Conservation (phyloP, 2,113 vertebrate species). For the Piaya cayana region DNA sequence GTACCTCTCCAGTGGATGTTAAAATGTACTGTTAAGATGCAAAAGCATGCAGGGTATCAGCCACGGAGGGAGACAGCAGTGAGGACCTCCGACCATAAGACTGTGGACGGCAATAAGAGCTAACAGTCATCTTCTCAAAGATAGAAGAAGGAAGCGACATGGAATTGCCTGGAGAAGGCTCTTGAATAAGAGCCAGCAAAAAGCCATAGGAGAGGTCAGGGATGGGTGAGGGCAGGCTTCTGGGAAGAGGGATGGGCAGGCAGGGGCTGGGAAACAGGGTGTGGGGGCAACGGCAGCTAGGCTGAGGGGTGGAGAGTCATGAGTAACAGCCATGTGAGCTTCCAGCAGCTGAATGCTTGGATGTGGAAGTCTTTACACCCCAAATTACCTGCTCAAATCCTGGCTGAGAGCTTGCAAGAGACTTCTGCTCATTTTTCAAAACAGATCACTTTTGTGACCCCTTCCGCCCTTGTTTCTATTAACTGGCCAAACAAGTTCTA, state of each 20-base stretch:
- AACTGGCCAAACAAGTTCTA: not conserved
- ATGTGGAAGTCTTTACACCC: not conserved
- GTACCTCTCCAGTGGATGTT: not conserved
- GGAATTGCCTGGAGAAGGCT: not conserved
- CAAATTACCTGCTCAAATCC: not conserved
- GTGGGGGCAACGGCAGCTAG: not conserved
- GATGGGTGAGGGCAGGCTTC: not conserved
- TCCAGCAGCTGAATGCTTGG: not conserved
- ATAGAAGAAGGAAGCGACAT: not conserved
- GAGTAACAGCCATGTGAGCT: not conserved
- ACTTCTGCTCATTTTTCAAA: not conserved
- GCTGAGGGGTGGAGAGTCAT: not conserved
- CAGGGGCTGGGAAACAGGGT: not conserved
- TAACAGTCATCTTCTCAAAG: not conserved
- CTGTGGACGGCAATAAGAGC: not conserved
- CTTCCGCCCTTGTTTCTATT: not conserved
- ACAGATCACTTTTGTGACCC: not conserved
- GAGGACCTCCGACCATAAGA: not conserved
- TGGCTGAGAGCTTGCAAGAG: not conserved
- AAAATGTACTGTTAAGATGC: no score
- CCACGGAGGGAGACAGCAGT: fast-evolving
- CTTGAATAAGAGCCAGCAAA: not conserved
- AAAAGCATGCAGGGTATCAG: not conserved
- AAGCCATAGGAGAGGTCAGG: not conserved
- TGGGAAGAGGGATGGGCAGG: not conserved